These are phyloP conservation scores for Harlomillsia oculata DNA, from an alignment of 1,140 invertebrate species.

Conservation along the genomic window DNA sequence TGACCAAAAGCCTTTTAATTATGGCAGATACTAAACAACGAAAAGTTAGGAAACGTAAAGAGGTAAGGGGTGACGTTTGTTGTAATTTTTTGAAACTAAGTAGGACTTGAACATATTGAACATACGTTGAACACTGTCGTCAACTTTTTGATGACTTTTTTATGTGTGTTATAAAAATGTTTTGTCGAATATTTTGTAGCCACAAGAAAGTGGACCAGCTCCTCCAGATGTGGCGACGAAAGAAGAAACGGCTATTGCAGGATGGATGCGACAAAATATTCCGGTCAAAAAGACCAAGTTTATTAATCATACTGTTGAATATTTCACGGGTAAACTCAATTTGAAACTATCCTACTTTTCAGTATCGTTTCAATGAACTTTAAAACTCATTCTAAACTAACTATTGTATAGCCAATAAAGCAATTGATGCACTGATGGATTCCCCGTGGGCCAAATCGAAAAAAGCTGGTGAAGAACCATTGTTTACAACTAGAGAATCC, in stretches of 20 bases:
- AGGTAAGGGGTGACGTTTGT: conserved; percentile 45
- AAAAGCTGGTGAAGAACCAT: conserved; percentile 54
- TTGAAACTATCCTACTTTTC: neutral
- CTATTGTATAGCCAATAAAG: conserved; percentile 55
- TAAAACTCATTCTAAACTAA: neutral
- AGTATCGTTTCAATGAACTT: neutral
- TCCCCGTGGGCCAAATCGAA: conserved; percentile 73
- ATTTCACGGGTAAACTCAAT: conserved; percentile 70
- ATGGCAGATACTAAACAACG: conserved; percentile 18
- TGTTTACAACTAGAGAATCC: conserved; percentile 72
- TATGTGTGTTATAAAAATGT: neutral
- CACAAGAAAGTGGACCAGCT: conserved; percentile 11
- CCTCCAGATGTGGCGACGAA: conserved; percentile 38
- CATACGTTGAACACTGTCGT: neutral
- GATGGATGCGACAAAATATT: conserved; percentile 30
- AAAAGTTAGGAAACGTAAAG: conserved; percentile 55
- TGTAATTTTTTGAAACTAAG: neutral
- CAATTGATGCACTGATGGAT: conserved; percentile 79
- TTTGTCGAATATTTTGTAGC: neutral
- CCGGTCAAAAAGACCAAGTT: conserved; percentile 29
- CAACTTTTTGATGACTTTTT: neutral
- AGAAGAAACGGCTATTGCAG: conserved; percentile 24
- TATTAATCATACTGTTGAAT: conserved; percentile 82
- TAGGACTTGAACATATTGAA: neutral
- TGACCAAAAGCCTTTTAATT: no score